Conservation (phyloP, 2,113 vertebrate species). For the Xiphophorus couchianus region DNA sequence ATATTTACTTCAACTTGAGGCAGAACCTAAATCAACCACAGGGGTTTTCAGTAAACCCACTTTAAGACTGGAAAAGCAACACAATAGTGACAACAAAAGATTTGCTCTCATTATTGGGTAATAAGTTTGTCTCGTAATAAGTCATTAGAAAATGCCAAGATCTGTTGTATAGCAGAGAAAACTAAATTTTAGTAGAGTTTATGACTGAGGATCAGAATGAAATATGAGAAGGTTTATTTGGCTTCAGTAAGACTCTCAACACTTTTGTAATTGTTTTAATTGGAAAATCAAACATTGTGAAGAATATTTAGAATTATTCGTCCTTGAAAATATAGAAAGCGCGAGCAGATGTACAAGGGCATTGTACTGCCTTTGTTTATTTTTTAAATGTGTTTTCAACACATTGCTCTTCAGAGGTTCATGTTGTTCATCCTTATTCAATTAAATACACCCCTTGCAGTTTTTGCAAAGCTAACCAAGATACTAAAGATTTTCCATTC, state of each 20-base stretch:
- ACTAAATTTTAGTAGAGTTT: not conserved
- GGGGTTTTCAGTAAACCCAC: not conserved
- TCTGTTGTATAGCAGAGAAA: not conserved
- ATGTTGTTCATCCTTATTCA: not conserved
- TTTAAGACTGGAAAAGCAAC: not conserved
- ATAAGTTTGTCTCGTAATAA: not conserved
- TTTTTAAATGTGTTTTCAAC: not conserved
- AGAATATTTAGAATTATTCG: not conserved
- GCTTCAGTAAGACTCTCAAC: not conserved
- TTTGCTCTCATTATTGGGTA: not conserved
- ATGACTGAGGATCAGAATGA: not conserved
- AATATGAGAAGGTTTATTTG: not conserved
- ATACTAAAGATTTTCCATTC: not conserved
- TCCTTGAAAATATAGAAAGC: not conserved
- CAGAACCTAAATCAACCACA: not conserved
- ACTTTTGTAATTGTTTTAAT: not conserved
- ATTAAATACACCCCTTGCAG: not conserved
- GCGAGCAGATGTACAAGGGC: not conserved
- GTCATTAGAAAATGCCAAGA: not conserved
- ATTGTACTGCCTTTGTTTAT: not conserved
- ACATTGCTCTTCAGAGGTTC: not conserved
- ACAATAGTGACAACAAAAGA: not conserved
- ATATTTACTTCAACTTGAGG: not conserved
- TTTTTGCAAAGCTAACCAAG: not conserved
- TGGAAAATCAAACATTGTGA: not conserved